These are phyloP conservation scores for Agrotis exclamationis DNA, from an alignment of 2,888 invertebrate genomes.

Conservation along the genomic window DNA sequence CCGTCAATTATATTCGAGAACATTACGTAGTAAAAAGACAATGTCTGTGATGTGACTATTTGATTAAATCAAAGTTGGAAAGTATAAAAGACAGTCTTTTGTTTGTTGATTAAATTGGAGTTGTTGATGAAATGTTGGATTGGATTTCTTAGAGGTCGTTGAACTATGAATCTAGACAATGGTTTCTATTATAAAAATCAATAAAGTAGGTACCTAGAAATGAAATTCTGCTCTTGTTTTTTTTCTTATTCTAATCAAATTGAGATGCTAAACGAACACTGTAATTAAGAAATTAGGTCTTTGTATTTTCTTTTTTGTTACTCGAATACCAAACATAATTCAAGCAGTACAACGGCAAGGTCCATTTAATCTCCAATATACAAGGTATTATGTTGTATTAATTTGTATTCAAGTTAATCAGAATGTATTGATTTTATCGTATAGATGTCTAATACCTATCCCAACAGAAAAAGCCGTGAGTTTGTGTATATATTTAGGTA, in stretches of 20 bases:
- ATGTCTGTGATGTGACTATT: slow-evolving; percentile 45
- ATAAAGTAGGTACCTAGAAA: slow-evolving; percentile 30
- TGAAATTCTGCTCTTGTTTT: slow-evolving; percentile 12
- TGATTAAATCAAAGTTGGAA: slow-evolving; percentile 52
- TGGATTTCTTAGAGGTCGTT: slow-evolving; percentile 44
- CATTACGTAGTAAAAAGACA: slow-evolving; percentile 31
- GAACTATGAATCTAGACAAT: slow-evolving; percentile 16
- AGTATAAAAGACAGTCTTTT: slow-evolving; percentile 42
- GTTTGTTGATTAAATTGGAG: slow-evolving; percentile 57
- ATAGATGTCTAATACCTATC: too few species aligned
- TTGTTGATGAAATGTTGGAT: slow-evolving; percentile 43
- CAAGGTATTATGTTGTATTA: too few species aligned
- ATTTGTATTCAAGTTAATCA: too few species aligned
- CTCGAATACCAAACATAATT: too few species aligned
- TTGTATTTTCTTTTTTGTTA: not conserved
- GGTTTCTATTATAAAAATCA: not conserved
- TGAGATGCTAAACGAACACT: slow-evolving; percentile 1
- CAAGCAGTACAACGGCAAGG: too few species aligned
- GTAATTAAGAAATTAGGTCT: not conserved
- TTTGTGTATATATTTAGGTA: too few species aligned
- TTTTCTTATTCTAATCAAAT: slow-evolving; percentile 28
- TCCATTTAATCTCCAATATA: too few species aligned
- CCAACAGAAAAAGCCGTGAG: too few species aligned
- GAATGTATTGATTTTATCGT: too few species aligned
- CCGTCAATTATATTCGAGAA: slow-evolving; percentile 48